Percentiles rank a stretch among this genome's conserved stretches.
These are phyloP conservation scores for Otis tarda DNA, from an alignment of 2,113 vertebrate genomes.

Conservation along the genomic window DNA sequence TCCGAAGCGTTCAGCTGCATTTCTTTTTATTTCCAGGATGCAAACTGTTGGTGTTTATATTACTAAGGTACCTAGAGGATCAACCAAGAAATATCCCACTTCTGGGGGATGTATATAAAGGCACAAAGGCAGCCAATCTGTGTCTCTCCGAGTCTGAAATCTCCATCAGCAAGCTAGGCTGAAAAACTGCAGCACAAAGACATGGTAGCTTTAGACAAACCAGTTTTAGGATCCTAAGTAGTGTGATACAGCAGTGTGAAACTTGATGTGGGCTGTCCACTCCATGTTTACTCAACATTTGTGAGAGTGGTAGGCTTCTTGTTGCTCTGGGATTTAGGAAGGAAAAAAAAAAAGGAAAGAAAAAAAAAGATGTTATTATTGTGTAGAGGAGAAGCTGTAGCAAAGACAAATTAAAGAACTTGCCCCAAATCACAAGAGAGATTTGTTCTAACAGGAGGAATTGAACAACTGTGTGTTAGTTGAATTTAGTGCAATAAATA, in stretches of 20 bases:
- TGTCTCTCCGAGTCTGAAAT: not conserved
- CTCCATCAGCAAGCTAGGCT: not conserved
- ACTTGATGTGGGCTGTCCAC: not conserved
- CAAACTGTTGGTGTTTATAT: not conserved
- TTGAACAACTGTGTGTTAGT: not conserved
- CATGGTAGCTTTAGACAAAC: not conserved
- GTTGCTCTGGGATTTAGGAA: not conserved
- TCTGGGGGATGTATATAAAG: not conserved
- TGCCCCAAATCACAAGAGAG: not conserved
- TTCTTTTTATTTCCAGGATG: not conserved
- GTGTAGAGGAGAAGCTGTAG: not conserved
- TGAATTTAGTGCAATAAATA: not conserved
- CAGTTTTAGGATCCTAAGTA: not conserved
- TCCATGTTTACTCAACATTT: not conserved
- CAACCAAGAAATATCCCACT: rapidly evolving
- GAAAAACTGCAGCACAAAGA: not conserved
- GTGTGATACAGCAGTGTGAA: not conserved
- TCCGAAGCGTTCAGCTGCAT: not conserved
- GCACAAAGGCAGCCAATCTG: not conserved
- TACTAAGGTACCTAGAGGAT: not conserved
- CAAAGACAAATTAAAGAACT: not conserved
- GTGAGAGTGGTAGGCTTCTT: not conserved
- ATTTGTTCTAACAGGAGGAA: not conserved
- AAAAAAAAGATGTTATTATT: not conserved
- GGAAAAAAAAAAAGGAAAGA: too few species aligned